phyloP scores from a whole-genome alignment of 2,797 vertebrate genomes.

The Spinus olivaceus region DNA sequence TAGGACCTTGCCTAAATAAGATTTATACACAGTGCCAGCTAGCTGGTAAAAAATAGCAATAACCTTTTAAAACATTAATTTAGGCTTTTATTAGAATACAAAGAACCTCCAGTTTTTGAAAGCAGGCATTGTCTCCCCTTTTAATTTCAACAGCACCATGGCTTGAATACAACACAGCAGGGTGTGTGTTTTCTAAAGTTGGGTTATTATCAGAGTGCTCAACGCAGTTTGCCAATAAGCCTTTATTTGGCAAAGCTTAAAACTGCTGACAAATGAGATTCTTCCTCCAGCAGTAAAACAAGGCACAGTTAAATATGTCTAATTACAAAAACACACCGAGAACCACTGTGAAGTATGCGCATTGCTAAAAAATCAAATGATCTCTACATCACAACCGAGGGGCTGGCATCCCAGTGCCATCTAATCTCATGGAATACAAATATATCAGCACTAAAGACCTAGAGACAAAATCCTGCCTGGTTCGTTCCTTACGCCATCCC shows the following conservation, averaged over 20 bases:
- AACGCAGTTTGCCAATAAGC: constrained; percentile 78
- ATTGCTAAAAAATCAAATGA: constrained; percentile 23
- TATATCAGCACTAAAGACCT: background rate
- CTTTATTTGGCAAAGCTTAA: constrained; percentile 85
- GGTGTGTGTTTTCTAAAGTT: constrained; percentile 79
- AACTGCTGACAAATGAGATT: constrained; percentile 93
- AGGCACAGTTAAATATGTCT: constrained; percentile 75
- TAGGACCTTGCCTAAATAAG: constrained; percentile 70
- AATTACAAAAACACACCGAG: constrained; percentile 72
- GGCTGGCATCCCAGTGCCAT: background rate
- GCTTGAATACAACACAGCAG: constrained; percentile 76
- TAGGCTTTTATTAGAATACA: constrained; percentile 78
- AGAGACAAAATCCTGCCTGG: background rate
- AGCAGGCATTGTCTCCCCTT: constrained; percentile 76
- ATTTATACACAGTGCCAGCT: constrained; percentile 74
- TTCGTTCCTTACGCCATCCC: background rate
- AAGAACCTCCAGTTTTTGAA: constrained; percentile 76
- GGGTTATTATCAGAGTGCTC: constrained; percentile 85
- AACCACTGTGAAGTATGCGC: constrained; percentile 2
- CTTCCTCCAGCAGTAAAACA: constrained; percentile 82
- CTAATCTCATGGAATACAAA: background rate
- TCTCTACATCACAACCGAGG: background rate
- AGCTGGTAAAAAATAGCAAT: constrained; percentile 80
- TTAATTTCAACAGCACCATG: constrained; percentile 73
- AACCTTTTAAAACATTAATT: constrained; percentile 84